Base-by-base conservation (phyloP, 1,140 invertebrate species). In the Scaptomyza pallida region DNA sequence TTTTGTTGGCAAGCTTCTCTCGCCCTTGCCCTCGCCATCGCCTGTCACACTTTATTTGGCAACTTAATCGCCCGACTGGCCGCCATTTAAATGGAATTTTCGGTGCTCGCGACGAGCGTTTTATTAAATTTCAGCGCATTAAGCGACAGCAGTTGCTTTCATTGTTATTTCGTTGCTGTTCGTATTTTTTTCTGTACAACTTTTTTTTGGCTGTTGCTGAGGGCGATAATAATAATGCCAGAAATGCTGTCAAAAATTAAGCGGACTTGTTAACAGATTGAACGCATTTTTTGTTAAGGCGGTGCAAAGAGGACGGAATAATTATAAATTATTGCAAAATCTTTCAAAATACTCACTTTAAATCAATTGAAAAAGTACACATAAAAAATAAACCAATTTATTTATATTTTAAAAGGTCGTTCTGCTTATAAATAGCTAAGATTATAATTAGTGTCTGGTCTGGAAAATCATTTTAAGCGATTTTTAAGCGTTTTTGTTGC, bases 71-170 rank as follows among this genome's bases (percentile, higher is more conserved):
- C 72, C 59, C 56, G 57, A 88, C 74, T 78, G 82, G 77, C 73
- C 77, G 65, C 73, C 74, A 70, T 88, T 88, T 86, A 81, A 81
- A 57, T 64, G 77, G 73, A 81, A 86, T 88, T 86, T 70, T 43
- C 41, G 41, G 40, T 40, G 62, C 37, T 56, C 55, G 48, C 61
- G 50, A 43, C 52, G 61, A 65, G 72, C 54, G 60, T 81, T 77
- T 88, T 88, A 86, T 88, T 86, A 86, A 82, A 88, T 88, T 88
- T 81, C 71, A 72, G 51, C 63, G 69, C 79, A 83, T 83, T 83
- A 75, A 72, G 54, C 47, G 48, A 23, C 41, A 62, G 71, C 75
- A 76, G 80, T 55, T 73, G 56, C 40, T 54, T 67, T 60, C 61
- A 67, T 60, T 63, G 55, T 60, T 68, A 44, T 71, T 23, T 30